Conservation (phyloP, 2,113 vertebrate species). For the Fulmarus glacialis region DNA sequence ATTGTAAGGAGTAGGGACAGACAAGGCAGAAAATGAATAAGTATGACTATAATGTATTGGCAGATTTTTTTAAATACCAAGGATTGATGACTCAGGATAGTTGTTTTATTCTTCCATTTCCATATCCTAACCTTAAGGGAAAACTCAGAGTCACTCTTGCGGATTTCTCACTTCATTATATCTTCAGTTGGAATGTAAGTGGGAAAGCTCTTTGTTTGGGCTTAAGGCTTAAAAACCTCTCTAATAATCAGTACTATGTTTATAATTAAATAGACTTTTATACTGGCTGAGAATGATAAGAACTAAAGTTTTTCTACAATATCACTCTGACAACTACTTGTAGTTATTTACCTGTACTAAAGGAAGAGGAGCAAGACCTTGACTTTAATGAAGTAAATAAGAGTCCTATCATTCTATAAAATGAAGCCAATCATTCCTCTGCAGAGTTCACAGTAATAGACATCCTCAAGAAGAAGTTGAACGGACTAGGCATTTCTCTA, state of each 20-base stretch:
- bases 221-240: not conserved
- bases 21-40: not conserved
- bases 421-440: not conserved
- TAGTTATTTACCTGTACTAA: not conserved
- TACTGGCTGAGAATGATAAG: not conserved
- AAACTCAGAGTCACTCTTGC: not conserved
- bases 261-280: not conserved
- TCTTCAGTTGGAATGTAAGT: not conserved
- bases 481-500: not conserved
- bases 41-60: not conserved
- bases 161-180: not conserved
- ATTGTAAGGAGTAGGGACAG: not conserved
- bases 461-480: not conserved
- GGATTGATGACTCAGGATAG: not conserved
- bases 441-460: not conserved
- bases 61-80: not conserved
- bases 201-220: not conserved
- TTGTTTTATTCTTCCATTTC: not conserved
- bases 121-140: not conserved
- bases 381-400: not conserved
- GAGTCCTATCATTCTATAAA: not conserved
- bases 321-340: not conserved
- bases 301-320: not conserved
- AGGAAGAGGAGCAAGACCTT: not conserved
- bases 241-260: not conserved